phyloP scores from a whole-genome alignment of 2,888 invertebrate species.

The Meloe dianella region DNA sequence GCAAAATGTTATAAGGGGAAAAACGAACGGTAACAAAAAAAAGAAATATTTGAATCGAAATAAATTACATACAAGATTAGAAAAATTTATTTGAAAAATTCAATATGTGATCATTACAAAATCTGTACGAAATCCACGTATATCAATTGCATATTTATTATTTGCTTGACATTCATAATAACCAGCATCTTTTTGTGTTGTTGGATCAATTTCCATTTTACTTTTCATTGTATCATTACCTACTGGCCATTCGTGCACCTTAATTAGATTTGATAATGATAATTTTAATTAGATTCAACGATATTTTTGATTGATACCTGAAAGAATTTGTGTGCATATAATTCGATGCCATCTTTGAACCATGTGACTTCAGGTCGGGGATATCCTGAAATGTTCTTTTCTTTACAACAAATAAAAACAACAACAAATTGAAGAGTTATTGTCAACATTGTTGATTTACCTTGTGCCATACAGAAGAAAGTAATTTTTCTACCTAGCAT shows the following conservation, averaged over 20 bases:
- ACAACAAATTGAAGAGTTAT: no score
- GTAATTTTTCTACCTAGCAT: constrained; percentile 77
- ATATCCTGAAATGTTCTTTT: constrained; percentile 56
- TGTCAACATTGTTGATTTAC: no score
- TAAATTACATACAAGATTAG: constrained; percentile 9
- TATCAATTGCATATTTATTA: constrained; percentile 73
- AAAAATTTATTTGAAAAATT: constrained; percentile 14
- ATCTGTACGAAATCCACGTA: constrained; percentile 71
- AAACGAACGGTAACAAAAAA: not conserved
- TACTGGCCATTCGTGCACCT: constrained; percentile 72
- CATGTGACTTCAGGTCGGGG: constrained; percentile 78
- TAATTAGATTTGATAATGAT: constrained; percentile 34
- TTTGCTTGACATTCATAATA: constrained; percentile 76
- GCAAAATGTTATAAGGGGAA: not conserved
- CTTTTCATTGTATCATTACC: constrained; percentile 71
- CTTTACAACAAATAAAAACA: no score
- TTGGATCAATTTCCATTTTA: constrained; percentile 77
- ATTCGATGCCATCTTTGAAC: constrained; percentile 78
- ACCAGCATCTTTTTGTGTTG: constrained; percentile 74
- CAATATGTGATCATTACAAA: constrained; percentile 65
- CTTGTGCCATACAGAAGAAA: constrained; percentile 76
- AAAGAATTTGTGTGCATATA: constrained; percentile 74
- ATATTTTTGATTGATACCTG: no score
- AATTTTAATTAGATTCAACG: no score
- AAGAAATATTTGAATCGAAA: constrained; percentile 6